Conservation (phyloP, 2,888 invertebrate genomes). For the Apeira syringaria region DNA sequence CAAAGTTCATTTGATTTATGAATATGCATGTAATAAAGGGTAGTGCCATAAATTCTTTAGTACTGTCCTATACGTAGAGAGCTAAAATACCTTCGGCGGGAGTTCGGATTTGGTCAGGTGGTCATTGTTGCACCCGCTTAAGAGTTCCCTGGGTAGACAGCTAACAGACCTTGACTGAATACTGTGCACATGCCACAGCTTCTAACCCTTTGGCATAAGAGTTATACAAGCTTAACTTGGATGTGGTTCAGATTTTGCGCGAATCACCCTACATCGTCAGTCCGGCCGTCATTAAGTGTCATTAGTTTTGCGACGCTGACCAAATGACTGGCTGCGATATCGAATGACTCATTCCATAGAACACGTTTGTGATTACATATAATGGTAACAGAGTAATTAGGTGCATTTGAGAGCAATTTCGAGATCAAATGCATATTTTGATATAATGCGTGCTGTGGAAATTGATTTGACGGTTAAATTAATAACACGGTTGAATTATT, state of each 20-base stretch:
- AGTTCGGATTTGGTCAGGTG: conserved; percentile 64
- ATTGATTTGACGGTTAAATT: no score
- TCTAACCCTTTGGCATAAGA: conserved; percentile 44
- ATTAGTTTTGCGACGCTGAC: conserved; percentile 84
- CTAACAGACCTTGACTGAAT: conserved; percentile 75
- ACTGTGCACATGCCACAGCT: conserved; percentile 32
- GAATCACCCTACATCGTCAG: conserved; percentile 59
- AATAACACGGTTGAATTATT: no score
- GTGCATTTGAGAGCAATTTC: conserved; percentile 28
- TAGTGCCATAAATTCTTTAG: no score
- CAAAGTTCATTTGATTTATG: no score
- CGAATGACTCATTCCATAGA: conserved; percentile 75
- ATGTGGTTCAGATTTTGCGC: conserved; percentile 20
- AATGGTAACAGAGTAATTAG: conserved; percentile 18
- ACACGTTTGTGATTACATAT: conserved; percentile 62
- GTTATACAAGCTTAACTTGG: conserved; percentile 34
- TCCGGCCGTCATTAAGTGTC: conserved; percentile 79
- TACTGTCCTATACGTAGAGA: no score
- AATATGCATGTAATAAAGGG: no score
- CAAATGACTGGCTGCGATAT: conserved; percentile 79
- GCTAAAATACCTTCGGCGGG: conserved; percentile 60
- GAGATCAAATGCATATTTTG: conserved; percentile 28
- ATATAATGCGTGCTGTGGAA: not conserved
- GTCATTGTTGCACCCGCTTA: conserved; percentile 60
- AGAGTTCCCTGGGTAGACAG: conserved; percentile 66